Evolutionary conservation across 2,888 invertebrate species (phyloP).

Genomic region (Petrophora chlorosata): DNA sequence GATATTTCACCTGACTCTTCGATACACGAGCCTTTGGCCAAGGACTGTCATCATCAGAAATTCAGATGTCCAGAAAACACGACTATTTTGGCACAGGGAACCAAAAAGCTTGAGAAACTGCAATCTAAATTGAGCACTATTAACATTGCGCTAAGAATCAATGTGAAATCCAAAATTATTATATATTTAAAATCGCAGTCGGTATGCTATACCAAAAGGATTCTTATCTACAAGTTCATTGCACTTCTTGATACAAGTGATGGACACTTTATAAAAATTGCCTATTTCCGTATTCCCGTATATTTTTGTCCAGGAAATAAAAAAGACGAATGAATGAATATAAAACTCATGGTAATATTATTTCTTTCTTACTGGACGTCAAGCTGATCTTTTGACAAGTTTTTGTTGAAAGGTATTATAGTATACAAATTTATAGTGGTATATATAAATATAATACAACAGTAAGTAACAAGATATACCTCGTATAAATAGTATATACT

Average conservation of each 20-base stretch:
- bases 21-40: constrained; percentile 25
- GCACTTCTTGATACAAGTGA: constrained; percentile 18
- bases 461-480: too few species aligned
- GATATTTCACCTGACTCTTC: constrained; percentile 17
- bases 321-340: too few species aligned
- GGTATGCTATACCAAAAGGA: not conserved
- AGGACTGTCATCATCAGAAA: constrained; percentile 22
- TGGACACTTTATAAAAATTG: constrained; percentile 2
- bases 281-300: not conserved
- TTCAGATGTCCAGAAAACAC: constrained; percentile 18
- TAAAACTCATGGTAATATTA: too few species aligned
- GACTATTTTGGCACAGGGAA: not conserved
- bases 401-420: too few species aligned
- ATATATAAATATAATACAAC: too few species aligned
- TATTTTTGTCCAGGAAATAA: not conserved
- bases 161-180: too few species aligned
- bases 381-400: too few species aligned
- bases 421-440: too few species aligned
- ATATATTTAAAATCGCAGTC: too few species aligned
- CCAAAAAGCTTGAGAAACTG: not conserved
- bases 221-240: constrained; percentile 24
- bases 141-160: not conserved
- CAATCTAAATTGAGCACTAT: not conserved
- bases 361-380: too few species aligned
- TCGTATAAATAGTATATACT: too few species aligned